Conservation (phyloP, 2,888 invertebrate genomes). For the Acanthoscelides obtectus region DNA sequence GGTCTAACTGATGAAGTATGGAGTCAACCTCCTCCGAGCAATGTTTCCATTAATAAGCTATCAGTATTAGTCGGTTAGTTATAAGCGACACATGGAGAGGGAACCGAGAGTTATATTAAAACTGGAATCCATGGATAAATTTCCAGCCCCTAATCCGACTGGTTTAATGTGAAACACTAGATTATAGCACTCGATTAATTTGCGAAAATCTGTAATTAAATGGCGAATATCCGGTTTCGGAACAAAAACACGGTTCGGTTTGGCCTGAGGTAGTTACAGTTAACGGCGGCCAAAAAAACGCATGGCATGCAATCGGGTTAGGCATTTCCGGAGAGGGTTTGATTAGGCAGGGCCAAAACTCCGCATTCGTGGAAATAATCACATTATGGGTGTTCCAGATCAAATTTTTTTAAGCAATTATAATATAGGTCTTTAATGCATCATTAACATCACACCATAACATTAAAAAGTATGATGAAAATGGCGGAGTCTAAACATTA, state of each 20-base stretch:
- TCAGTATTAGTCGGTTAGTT: not conserved
- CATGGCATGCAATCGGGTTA: not conserved
- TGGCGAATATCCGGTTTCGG: not conserved
- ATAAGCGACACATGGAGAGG: not conserved
- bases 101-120: not conserved
- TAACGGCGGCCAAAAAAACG: not conserved
- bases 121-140: not conserved
- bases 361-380: too few relatives aligned
- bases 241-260: not conserved
- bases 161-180: not conserved
- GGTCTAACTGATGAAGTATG: too few relatives aligned
- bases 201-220: constrained; percentile 2
- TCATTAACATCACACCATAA: too few relatives aligned
- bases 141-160: not conserved
- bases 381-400: too few relatives aligned
- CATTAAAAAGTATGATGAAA: too few relatives aligned
- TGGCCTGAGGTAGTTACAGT: not conserved
- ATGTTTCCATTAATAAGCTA: not conserved
- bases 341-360: too few relatives aligned
- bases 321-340: not conserved
- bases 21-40: not conserved
- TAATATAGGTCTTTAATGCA: too few relatives aligned
- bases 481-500: too few relatives aligned
- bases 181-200: constrained; percentile 1
- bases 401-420: too few relatives aligned